Evolutionary conservation across 2,888 invertebrate species (phyloP).

Genomic region (Hydrotaea diabolus): DNA sequence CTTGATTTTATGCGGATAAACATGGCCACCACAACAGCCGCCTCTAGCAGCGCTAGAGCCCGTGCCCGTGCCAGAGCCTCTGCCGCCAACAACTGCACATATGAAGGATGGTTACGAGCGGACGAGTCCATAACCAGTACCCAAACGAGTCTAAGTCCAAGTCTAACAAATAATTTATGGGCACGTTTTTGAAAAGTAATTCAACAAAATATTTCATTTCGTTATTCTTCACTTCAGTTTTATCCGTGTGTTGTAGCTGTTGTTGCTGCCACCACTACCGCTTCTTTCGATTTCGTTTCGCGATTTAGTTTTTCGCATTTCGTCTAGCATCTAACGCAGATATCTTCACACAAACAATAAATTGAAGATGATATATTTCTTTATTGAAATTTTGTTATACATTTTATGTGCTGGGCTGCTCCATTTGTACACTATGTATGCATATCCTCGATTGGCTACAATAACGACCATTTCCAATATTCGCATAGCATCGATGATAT

Average conservation of each 20-base stretch:
- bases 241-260: neutral
- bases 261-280: neutral
- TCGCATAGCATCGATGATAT: neutral
- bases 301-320: neutral
- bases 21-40: too few relatives aligned
- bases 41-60: too few relatives aligned
- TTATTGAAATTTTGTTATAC: constrained; percentile 20
- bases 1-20: too few relatives aligned
- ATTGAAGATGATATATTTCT: constrained; percentile 40
- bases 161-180: constrained; percentile 45
- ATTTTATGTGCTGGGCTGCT: neutral
- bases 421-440: neutral
- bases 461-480: neutral
- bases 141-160: constrained; percentile 23
- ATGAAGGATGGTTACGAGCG: too few relatives aligned
- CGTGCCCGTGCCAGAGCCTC: too few relatives aligned
- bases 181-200: constrained; percentile 56
- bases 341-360: constrained; percentile 20
- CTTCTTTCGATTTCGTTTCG: constrained; percentile 4
- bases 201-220: constrained; percentile 31
- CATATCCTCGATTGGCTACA: neutral
- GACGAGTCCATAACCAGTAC: too few relatives aligned
- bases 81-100: too few relatives aligned
- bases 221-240: too few relatives aligned
- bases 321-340: neutral